These are phyloP conservation scores for Lordiphosa clarofinis DNA, from an alignment of 1,140 invertebrate genomes.

Conservation along the genomic window DNA sequence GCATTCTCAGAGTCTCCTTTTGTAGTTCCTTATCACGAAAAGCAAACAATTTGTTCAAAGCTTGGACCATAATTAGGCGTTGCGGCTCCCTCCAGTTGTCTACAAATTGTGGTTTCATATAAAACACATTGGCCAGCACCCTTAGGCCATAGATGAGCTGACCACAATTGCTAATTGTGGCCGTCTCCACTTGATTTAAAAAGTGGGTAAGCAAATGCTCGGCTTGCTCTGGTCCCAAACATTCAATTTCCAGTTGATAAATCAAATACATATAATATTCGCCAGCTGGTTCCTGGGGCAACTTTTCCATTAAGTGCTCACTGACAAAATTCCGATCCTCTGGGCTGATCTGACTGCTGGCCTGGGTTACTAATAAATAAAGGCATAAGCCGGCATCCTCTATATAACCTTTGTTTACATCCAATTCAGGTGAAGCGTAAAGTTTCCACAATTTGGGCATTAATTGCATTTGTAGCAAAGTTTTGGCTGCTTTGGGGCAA, in stretches of 20 bases:
- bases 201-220: constrained; percentile 30
- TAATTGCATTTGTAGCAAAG: constrained; percentile 61
- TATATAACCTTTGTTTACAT: constrained; percentile 7
- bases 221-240: constrained; percentile 15
- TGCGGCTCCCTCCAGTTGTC: background rate
- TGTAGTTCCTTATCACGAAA: too few species aligned
- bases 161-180: background rate
- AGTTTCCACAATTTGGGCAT: constrained; percentile 61
- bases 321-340: constrained; percentile 45
- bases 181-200: background rate
- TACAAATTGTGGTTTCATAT: constrained; percentile 37
- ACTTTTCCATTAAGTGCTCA: constrained; percentile 37
- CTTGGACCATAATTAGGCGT: too few species aligned
- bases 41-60: too few species aligned
- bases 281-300: constrained; percentile 13
- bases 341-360: constrained; percentile 4
- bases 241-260: constrained; percentile 38
- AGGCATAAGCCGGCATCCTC: constrained; percentile 58
- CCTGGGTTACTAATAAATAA: constrained; percentile 27
- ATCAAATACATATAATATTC: constrained; percentile 59
- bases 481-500: constrained; percentile 36
- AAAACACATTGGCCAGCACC: constrained; percentile 55
- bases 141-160: constrained; percentile 39
- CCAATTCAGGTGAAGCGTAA: constrained; percentile 22
- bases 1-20: constrained; percentile 8